phyloP scores from a whole-genome alignment of 1,140 invertebrate genomes.

The Drosophila sechellia region DNA sequence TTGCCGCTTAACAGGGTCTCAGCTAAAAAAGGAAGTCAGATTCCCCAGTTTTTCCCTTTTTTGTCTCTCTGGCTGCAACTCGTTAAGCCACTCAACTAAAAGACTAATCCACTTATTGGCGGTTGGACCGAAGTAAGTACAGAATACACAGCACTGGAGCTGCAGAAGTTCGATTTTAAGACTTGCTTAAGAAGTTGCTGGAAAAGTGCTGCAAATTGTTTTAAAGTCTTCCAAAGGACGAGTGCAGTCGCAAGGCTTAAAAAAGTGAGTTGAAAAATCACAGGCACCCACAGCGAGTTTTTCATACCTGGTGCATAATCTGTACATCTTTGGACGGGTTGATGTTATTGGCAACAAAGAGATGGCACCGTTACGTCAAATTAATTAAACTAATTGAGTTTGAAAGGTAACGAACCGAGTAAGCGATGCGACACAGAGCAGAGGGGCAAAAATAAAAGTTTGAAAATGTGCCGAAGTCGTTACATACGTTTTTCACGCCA shows the following conservation, averaged over 20 bases:
- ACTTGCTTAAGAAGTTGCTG: too few species aligned
- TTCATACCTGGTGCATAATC: too few species aligned
- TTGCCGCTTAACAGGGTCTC: conserved; percentile 23
- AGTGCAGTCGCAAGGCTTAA: neutral
- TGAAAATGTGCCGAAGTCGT: conserved; percentile 2
- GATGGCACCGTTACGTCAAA: conserved; percentile 45
- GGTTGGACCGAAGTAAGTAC: conserved; percentile 15
- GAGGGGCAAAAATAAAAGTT: conserved; percentile 14
- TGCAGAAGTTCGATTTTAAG: conserved; percentile 5
- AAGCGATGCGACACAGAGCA: conserved; percentile 18
- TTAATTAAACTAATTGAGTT: conserved; percentile 73
- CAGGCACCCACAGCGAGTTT: neutral
- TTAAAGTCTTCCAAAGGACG: neutral
- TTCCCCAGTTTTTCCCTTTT: conserved; percentile 1
- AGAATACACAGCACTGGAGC: neutral
- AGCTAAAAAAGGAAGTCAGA: conserved; percentile 5
- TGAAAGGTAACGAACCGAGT: conserved; percentile 58
- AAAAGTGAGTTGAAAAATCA: conserved; percentile 6
- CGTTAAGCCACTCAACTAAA: conserved; percentile 47
- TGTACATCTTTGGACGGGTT: neutral
- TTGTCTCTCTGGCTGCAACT: conserved; percentile 12
- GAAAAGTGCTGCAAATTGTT: too few species aligned
- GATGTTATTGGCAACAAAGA: conserved; percentile 25
- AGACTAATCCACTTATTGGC: conserved; percentile 65
- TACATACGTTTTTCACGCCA: neutral